Conservation (phyloP, 2,888 invertebrate genomes). For the Dasysyrphus albostriatus region DNA sequence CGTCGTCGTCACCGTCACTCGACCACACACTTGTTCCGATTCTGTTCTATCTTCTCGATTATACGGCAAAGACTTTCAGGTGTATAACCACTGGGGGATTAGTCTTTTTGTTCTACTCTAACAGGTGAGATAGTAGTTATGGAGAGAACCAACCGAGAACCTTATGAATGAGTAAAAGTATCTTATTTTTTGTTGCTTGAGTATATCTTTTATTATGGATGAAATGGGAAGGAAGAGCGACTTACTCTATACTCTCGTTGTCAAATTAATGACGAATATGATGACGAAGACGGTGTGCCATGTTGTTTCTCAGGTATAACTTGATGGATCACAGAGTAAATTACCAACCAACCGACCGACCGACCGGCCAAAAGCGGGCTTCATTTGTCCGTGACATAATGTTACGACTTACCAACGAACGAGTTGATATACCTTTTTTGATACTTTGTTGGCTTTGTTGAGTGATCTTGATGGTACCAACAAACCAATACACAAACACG, state of each 20-base stretch:
- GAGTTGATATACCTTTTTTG: slow-evolving; percentile 51
- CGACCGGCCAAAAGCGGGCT: slow-evolving; percentile 64
- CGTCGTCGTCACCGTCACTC: slow-evolving; percentile 36
- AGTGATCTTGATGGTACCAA: slow-evolving; percentile 29
- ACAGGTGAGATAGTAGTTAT: slow-evolving; percentile 68
- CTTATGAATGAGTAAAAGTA: slow-evolving; percentile 74
- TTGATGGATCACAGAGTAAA: slow-evolving; percentile 72
- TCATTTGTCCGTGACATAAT: slow-evolving; percentile 74
- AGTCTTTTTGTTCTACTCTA: slow-evolving; percentile 51
- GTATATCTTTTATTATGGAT: slow-evolving; percentile 16
- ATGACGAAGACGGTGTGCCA: slow-evolving; percentile 74
- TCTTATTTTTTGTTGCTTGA: slow-evolving; percentile 22
- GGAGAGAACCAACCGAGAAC: slow-evolving; percentile 27
- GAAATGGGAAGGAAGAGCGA: slow-evolving; percentile 62
- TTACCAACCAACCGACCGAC: slow-evolving; percentile 62
- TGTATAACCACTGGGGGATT: slow-evolving; percentile 56
- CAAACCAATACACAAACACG: slow-evolving; percentile 19
- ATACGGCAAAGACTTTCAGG: slow-evolving; percentile 42
- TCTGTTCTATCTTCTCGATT: slow-evolving; percentile 52
- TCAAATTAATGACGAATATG: slow-evolving; percentile 76
- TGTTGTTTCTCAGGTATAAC: slow-evolving; percentile 74
- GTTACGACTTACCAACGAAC: slow-evolving; percentile 51
- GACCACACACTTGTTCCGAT: slow-evolving; percentile 69
- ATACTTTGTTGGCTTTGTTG: slow-evolving; percentile 49
- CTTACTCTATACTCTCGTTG: slow-evolving; percentile 60